phyloP scores from a whole-genome alignment of 2,113 vertebrate species.

The Vanacampus margaritifer region DNA sequence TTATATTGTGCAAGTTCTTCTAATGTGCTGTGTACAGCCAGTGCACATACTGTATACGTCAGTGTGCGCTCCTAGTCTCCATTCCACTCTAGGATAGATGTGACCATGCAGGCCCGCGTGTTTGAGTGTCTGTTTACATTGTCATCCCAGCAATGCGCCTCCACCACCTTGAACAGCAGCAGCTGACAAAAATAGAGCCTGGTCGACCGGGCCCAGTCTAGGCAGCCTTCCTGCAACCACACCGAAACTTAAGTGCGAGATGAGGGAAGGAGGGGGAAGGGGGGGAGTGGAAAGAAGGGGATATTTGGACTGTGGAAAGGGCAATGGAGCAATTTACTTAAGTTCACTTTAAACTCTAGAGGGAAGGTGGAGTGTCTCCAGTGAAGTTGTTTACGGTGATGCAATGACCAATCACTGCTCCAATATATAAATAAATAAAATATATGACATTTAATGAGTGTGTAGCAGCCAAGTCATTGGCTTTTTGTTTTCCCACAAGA shows the following conservation, averaged over 20 bases:
- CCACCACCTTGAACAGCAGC: constrained; percentile 15
- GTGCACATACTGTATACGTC: background rate
- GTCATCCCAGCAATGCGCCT: constrained; percentile 41
- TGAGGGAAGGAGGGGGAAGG: background rate
- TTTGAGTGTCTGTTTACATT: constrained; percentile 62
- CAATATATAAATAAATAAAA: constrained; percentile 8
- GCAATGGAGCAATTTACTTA: constrained; percentile 24
- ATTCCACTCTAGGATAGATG: constrained; percentile 16
- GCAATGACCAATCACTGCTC: constrained; percentile 5
- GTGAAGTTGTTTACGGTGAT: constrained; percentile 27
- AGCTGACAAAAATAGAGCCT: constrained; percentile 56
- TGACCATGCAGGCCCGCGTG: constrained; percentile 27
- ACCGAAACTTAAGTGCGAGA: constrained; percentile 14
- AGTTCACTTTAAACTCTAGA: constrained; percentile 1
- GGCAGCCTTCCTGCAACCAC: constrained; percentile 7
- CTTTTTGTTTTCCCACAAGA: background rate
- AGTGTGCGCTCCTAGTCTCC: constrained; percentile 10
- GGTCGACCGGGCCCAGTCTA: background rate
- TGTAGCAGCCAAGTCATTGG: background rate
- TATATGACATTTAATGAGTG: constrained; percentile 7
- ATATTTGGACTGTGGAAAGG: constrained; percentile 41
- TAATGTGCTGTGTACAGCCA: background rate
- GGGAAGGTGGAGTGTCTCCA: background rate
- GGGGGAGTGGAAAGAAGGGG: constrained; percentile 10
- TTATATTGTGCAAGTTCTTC: background rate